Conservation (phyloP, 1,140 invertebrate genomes). For the Papilio machaon region DNA sequence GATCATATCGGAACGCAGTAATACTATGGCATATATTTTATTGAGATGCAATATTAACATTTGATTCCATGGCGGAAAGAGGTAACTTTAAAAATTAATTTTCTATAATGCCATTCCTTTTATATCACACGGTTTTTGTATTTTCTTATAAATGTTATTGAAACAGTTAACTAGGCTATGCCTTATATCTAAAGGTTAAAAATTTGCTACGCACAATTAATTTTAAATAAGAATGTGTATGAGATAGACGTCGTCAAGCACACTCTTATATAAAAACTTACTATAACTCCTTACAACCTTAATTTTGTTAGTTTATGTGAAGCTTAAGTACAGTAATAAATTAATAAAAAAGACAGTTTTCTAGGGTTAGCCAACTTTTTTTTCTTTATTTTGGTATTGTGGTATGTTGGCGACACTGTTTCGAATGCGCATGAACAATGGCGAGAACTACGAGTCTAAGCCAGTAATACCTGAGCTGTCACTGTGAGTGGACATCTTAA, state of each 20-base stretch:
- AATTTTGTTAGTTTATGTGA: conserved; percentile 5
- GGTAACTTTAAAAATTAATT: conserved; percentile 59
- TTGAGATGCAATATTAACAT: conserved; percentile 26
- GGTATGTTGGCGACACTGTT: too few species aligned
- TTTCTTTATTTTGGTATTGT: too few species aligned
- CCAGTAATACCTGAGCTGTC: neutral
- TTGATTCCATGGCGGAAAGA: conserved; percentile 41
- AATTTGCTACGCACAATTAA: neutral
- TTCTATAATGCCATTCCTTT: conserved; percentile 53
- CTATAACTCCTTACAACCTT: conserved; percentile 24
- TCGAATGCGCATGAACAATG: too few species aligned
- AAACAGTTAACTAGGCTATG: conserved; percentile 33
- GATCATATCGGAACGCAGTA: conserved; percentile 23
- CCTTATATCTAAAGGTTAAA: conserved; percentile 22
- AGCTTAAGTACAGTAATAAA: conserved; percentile 26
- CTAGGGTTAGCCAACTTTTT: too few species aligned
- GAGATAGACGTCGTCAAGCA: neutral
- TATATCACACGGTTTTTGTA: conserved; percentile 64
- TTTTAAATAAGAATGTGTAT: neutral
- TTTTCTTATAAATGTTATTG: conserved; percentile 36
- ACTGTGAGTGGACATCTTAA: neutral
- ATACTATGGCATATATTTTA: conserved; percentile 29
- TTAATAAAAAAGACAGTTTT: conserved; percentile 13
- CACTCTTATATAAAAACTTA: neutral
- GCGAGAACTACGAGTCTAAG: too few species aligned